Evolutionary conservation across 1,140 invertebrate genomes (phyloP), one percentile per base, ranked within the genome.

Genomic region (Lepidurus arcticus): DNA sequence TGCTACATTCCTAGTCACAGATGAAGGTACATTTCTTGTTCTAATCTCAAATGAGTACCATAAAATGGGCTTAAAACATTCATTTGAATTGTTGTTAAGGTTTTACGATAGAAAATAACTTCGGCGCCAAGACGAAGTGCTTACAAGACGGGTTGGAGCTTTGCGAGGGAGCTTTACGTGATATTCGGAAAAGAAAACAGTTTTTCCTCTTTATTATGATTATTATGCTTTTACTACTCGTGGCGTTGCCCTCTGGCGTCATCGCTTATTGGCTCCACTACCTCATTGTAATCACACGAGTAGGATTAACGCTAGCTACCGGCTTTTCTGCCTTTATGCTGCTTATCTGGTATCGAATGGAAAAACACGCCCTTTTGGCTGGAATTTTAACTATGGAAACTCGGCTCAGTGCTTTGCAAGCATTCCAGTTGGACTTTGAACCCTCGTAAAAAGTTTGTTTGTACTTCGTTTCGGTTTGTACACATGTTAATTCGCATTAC

Each of bases 331-430:
- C 92, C 44, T 88, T 92, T 79, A 93, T 94, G 92, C 90, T 89
- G 76, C 88, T 90, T 21, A 83, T 94, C 81, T 94, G 92, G 92
- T 92, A 93, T 84, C 88, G 87, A 79, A 90, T 93, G 78, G 93
- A 94, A 84, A 88, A 86, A 80, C 92, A 94, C 86, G 91, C 91
- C 76, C 85, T 93, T 7, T 88, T 91, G 83, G 90, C 92, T n/a
- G 90, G 90, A 24, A 88, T 87, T 82, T 84, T 87, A 47, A 86
- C 86, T 2, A 91, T 92, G 88, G 86, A 90, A 82, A 83, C 89
- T 65, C 73, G 45, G 44, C 24, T 79, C 13, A 78, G 77, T n/a
- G 42, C 24, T 74, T 21, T 45, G 7, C 11, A 77, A 47, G 43
- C 6, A 26, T 42, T 45, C 11, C 42, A 76, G 16, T 11, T 34